Base-by-base conservation (phyloP, 1,140 invertebrate genomes). In the Orchesella cincta region DNA sequence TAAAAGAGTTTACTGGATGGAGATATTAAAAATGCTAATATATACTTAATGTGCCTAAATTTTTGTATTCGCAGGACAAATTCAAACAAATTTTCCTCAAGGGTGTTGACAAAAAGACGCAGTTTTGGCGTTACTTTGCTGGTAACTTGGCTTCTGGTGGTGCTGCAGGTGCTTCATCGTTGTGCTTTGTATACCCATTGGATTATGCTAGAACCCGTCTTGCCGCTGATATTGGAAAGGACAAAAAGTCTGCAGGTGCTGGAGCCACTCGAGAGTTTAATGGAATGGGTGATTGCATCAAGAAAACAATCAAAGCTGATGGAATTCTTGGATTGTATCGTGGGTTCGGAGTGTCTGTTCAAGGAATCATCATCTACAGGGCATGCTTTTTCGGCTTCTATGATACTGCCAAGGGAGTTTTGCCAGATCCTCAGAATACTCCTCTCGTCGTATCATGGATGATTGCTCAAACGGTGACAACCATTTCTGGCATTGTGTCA, bases 361-460 rank as follows among this genome's bases (percentile, higher is more conserved):
- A 94, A 86, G 93, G 93, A 86, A 93, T 93, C 83, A 93, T 93
- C 74, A 93, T 93, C 84, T 94, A 93, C 85, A 89, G 94, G 85
- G 95, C 94, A 26, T 92, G 93, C 70, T 97, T 96, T 88, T 97
- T 97, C 84, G 95, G 95, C 81, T 93, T 94, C 86, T 97, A 93
- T 84, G 95, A 97, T 85, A 96, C 94, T 75, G 91, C 93, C 79
- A 94, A 94, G 86, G 94, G 92, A 80, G 92, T 96, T 88, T 84
- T 96, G 74, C 91, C 94, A 14, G 92, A 95, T 80, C 90, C 91
- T 8, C 92, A 93, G 86, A 92, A 93, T 83, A 93, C 93, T 78
- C 90, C 91, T 39, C 86, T 96, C 83, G 78, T 93, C 33, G 83
- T 92, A 67, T 93, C 92, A 29, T 96, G 93, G 91, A 86, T 90